phyloP scores from a whole-genome alignment of 2,113 vertebrate genomes.

The Copsychus sechellarum region DNA sequence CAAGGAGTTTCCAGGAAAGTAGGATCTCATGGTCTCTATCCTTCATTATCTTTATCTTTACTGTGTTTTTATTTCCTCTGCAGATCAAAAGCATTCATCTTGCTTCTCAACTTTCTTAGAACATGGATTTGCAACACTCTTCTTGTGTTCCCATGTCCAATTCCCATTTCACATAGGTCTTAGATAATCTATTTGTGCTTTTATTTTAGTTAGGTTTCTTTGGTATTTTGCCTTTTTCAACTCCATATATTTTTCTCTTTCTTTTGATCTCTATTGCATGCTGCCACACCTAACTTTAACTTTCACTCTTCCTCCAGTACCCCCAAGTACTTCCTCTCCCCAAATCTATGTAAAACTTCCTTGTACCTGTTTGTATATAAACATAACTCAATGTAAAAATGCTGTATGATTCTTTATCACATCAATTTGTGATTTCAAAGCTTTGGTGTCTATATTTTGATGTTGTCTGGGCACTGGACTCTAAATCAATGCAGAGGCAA shows the following conservation, averaged over 20 bases:
- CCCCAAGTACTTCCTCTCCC: not conserved
- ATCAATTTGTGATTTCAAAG: not conserved
- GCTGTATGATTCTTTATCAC: not conserved
- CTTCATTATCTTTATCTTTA: not conserved
- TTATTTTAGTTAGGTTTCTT: not conserved
- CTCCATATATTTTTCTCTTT: not conserved
- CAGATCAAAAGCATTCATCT: not conserved
- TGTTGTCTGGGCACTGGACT: not conserved
- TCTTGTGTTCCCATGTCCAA: not conserved
- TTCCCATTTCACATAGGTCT: not conserved
- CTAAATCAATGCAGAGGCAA: not conserved
- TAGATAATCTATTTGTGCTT: not conserved
- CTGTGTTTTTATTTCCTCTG: not conserved
- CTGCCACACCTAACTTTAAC: not conserved
- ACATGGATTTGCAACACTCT: not conserved
- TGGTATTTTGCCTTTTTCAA: not conserved
- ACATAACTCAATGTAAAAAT: not conserved
- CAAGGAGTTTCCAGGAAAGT: not conserved
- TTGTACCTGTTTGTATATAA: not conserved
- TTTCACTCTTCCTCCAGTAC: slow-evolving; percentile 6
- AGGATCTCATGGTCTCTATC: not conserved
- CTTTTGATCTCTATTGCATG: not conserved
- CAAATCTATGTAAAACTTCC: slow-evolving; percentile 21
- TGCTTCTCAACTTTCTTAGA: not conserved
- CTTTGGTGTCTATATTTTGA: not conserved